phyloP scores from a whole-genome alignment of 2,888 invertebrate species.

The Eupeodes luniger region DNA sequence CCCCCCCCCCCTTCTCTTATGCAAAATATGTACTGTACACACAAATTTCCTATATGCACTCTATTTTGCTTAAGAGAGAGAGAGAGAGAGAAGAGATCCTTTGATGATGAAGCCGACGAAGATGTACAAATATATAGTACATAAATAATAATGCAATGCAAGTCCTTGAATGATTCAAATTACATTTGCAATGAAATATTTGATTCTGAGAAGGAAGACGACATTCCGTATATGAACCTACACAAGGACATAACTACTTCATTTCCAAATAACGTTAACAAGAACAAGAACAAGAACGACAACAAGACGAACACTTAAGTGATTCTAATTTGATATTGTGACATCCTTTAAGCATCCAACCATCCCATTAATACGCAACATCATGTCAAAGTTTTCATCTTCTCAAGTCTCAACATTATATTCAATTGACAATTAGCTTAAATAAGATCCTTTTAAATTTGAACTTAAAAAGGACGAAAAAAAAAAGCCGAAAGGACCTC shows the following conservation, averaged over 20 bases:
- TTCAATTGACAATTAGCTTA: slow-evolving; percentile 59
- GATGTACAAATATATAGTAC: no score
- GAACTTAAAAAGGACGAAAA: not conserved
- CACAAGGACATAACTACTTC: slow-evolving; percentile 8
- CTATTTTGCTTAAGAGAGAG: not conserved
- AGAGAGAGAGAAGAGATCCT: not conserved
- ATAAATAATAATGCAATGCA: not conserved
- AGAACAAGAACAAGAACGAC: not conserved
- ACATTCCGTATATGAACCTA: not conserved
- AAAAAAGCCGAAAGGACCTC: not conserved
- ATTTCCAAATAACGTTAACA: not conserved
- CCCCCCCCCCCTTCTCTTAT: not conserved
- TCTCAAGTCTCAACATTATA: slow-evolving; percentile 16
- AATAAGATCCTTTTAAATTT: slow-evolving; percentile 18
- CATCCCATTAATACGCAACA: not conserved
- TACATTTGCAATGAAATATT: slow-evolving; percentile 21
- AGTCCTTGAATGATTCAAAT: slow-evolving; percentile 46
- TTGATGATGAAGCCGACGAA: slow-evolving; percentile 2
- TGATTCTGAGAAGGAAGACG: not conserved
- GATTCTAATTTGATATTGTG: slow-evolving; percentile 31
- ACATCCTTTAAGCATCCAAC: slow-evolving; percentile 19
- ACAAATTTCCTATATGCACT: slow-evolving; percentile 15
- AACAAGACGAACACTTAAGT: not conserved
- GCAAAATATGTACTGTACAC: slow-evolving; percentile 10
- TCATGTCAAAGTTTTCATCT: slow-evolving; percentile 14